phyloP scores from a whole-genome alignment of 2,888 invertebrate species.

The Ypsolopha sequella region DNA sequence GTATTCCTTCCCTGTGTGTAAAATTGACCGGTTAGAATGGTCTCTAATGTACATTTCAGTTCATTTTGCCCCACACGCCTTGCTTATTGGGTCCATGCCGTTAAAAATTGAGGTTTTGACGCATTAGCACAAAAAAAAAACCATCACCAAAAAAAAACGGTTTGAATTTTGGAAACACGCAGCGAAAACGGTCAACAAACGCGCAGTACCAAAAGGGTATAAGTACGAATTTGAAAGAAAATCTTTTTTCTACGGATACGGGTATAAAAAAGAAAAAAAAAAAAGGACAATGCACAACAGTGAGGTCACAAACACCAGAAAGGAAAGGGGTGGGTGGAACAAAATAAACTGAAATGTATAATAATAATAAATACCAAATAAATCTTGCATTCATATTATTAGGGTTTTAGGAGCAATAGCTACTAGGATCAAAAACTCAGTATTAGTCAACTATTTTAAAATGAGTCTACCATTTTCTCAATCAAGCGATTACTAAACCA shows the following conservation, averaged over 20 bases:
- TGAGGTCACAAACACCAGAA: conserved; percentile 41
- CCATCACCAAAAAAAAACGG: conserved; percentile 31
- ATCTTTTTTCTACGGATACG: conserved; percentile 4
- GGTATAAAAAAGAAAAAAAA: conserved; percentile 16
- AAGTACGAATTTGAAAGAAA: conserved; percentile 9
- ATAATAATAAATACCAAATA: conserved; percentile 53
- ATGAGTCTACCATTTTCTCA: too few species aligned
- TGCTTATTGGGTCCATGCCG: conserved; percentile 30
- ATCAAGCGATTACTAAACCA: too few species aligned
- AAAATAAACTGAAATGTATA: conserved; percentile 69
- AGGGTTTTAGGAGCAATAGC: conserved; percentile 16
- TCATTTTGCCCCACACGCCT: conserved; percentile 45
- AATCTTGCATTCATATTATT: conserved; percentile 38
- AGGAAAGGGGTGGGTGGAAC: conserved; percentile 29
- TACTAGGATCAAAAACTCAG: conserved; percentile 18
- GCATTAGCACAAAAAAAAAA: conserved; percentile 19
- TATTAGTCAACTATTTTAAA: not conserved
- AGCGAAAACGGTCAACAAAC: not conserved
- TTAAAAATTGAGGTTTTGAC: conserved; percentile 20
- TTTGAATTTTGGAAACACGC: conserved; percentile 11
- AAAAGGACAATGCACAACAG: conserved; percentile 26
- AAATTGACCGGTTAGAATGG: conserved; percentile 19
- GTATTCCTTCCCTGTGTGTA: conserved; percentile 48
- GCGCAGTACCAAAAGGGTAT: not conserved
- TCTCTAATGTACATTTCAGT: conserved; percentile 53